A percentile compares a stretch with the other conserved stretches of the same genome.
phyloP scores from a whole-genome alignment of 2,113 vertebrate genomes.

The Edolisoma coerulescens region DNA sequence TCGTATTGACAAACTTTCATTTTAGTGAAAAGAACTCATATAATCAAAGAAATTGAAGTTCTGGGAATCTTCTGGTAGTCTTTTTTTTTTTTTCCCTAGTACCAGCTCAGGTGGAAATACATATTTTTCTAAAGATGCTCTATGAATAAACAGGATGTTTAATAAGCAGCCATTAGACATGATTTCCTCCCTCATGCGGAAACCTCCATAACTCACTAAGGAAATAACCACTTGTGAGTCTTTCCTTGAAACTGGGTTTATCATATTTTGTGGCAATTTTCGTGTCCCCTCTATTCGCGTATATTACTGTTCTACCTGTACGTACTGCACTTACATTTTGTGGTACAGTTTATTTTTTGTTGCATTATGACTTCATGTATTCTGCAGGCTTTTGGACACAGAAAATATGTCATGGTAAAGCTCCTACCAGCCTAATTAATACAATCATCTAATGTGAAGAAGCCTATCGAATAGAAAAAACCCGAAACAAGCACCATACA shows the following conservation, averaged over 20 bases:
- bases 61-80: not conserved
- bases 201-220: slow-evolving; percentile 37
- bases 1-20: not conserved
- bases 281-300: slow-evolving; percentile 4
- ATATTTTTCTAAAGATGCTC: slow-evolving; percentile 13
- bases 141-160: slow-evolving; percentile 42
- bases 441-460: not conserved
- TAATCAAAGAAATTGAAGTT: not conserved
- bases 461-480: not conserved
- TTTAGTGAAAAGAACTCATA: not conserved
- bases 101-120: not conserved
- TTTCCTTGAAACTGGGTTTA: slow-evolving; percentile 44
- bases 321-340: slow-evolving; percentile 31
- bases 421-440: not conserved
- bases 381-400: not conserved
- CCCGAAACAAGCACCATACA: accelerated
- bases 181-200: slow-evolving; percentile 35
- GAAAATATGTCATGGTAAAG: not conserved
- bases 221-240: slow-evolving; percentile 34
- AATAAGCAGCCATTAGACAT: slow-evolving; percentile 38
- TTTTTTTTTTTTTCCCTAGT: not conserved
- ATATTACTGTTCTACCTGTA: not conserved
- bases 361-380: slow-evolving; percentile 27
- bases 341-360: slow-evolving; percentile 28
- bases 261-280: slow-evolving; percentile 47